Evolutionary conservation across 2,113 vertebrate species (phyloP).

Genomic region (Pan troglodytes): NHGRI_mPanTro3-v2.1_pri NC_086015.1:17333501-17334000

Average conservation of each 20-base stretch:
- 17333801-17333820: slow-evolving; percentile 90
- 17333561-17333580: neutral
- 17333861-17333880: slow-evolving; percentile 88
- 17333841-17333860: slow-evolving; percentile 91
- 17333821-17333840: slow-evolving; percentile 87
- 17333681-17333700: neutral
- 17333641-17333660: neutral
- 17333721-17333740: neutral
- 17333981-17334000: fast-evolving
- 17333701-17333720: fast-evolving
- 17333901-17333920: slow-evolving; percentile 89
- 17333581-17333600: neutral
- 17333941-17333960: neutral
- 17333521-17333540: neutral
- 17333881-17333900: slow-evolving; percentile 87
- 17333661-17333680: neutral
- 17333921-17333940: slow-evolving; percentile 86
- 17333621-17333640: neutral
- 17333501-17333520: neutral
- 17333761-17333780: slow-evolving; percentile 81
- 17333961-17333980: fast-evolving
- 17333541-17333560: neutral
- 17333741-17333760: slow-evolving; percentile 80
- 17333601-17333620: neutral
- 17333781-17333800: slow-evolving; percentile 90